Base-by-base conservation (phyloP, 2,888 invertebrate species). In the Cecidostiba fungosa region DNA sequence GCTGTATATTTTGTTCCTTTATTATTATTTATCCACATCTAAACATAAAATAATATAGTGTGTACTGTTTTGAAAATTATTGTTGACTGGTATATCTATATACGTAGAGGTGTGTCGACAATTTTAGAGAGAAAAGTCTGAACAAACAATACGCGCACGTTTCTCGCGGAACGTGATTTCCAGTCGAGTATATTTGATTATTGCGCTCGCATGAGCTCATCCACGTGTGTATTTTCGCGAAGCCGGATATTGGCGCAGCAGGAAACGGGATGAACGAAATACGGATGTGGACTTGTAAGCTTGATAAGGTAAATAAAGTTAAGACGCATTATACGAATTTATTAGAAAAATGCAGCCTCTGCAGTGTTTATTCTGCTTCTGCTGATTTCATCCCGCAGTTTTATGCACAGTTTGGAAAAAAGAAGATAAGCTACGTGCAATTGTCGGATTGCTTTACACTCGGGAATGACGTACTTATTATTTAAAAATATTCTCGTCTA, bases 111-210 rank as follows among this genome's bases (percentile, higher is more conserved):
- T 26, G 26, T 12, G 29, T 14, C 14, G 3, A 66, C 66, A 26
- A 66, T 26, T 66, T 59, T 66, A 26, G 66, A 66, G 14, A 26
- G 66, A 66, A 66, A 66, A 66, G 29, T 66, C 66, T 66, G 14
- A 26, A 29, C 66, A 66, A 66, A 66, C 66, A 66, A 66, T 66
- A 14, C 29, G 66, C 66, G 66, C 66, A 66, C 66, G 66, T 66
- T 66, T 66, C 66, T 66, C 29, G 8, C n/a, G 66, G 12, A 66
- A 66, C 66, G 66, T 66, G 66, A 66, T 66, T 66, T 66, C 66
- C 29, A 66, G 66, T 3, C 10, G 29, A 29, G 66, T 66, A 66
- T 66, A 66, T 66, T 66, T 66, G 66, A 66, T 66, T 66, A 66
- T 66, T 66, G 66, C 66, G 5, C 66, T 66, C 66, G 66, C 26